These are phyloP conservation scores for Elephantulus edwardii DNA, from an alignment of 2,113 vertebrate genomes.

Conservation along the genomic window DNA sequence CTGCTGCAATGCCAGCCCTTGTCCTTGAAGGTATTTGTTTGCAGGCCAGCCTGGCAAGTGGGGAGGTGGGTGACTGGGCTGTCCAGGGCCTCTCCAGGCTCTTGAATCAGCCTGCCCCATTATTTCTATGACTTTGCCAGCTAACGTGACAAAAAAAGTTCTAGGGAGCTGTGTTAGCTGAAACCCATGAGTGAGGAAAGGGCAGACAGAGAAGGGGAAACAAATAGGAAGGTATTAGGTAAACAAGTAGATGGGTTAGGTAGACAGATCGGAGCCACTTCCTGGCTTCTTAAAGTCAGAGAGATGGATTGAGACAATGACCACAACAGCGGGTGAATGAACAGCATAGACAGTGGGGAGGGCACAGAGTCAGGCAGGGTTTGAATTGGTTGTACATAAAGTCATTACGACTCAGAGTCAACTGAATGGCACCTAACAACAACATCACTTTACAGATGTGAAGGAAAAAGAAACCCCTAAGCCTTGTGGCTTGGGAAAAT, in stretches of 20 bases:
- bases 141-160: not conserved
- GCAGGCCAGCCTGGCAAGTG: not conserved
- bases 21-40: not conserved
- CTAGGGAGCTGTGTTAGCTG: not conserved
- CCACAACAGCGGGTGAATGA: too few relatives aligned
- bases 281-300: not conserved
- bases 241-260: not conserved
- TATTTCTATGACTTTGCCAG: not conserved
- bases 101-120: constrained; percentile 36
- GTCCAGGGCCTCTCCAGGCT: not conserved
- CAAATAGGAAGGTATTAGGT: not conserved
- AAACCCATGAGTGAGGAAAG: not conserved
- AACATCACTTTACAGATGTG: too few relatives aligned
- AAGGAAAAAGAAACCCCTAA: too few relatives aligned
- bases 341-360: too few relatives aligned
- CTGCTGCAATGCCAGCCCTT: constrained; percentile 1
- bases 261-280: too few relatives aligned
- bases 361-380: too few relatives aligned
- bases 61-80: not conserved
- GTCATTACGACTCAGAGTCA: too few relatives aligned
- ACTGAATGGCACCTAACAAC: too few relatives aligned
- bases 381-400: too few relatives aligned
- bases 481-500: too few relatives aligned
- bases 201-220: not conserved
- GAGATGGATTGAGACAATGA: too few relatives aligned